A percentile compares a stretch with the other conserved stretches of the same genome.
phyloP scores from a whole-genome alignment of 2,797 vertebrate genomes.

The Harpagifer antarcticus region DNA sequence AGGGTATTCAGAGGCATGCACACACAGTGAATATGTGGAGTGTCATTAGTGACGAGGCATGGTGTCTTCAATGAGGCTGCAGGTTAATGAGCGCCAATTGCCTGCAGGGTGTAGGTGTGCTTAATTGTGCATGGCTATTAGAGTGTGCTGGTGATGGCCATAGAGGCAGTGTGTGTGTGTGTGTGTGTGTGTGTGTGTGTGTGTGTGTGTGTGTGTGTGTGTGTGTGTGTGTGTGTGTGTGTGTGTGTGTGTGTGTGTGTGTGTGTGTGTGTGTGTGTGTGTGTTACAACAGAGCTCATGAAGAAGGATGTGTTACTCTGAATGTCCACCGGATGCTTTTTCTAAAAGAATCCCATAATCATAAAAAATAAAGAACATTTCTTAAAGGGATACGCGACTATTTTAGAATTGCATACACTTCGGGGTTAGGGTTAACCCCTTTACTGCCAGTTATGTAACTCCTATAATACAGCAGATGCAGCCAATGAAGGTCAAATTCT shows the following conservation, averaged over 20 bases:
- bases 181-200: conserved; percentile 5
- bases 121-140: conserved; percentile 81
- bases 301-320: neutral
- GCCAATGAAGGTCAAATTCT: neutral
- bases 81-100: conserved; percentile 82
- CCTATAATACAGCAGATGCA: neutral
- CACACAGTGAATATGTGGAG: conserved; percentile 40
- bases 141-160: conserved; percentile 59
- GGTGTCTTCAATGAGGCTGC: conserved; percentile 66
- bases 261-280: neutral
- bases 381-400: too few relatives aligned
- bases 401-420: too few relatives aligned
- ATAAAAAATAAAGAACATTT: neutral
- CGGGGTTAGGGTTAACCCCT: too few relatives aligned
- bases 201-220: conserved; percentile 13
- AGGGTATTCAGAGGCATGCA: conserved; percentile 49
- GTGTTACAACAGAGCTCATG: conserved; percentile 6
- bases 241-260: conserved; percentile 16
- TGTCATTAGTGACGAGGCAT: conserved; percentile 72
- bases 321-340: conserved; percentile 18
- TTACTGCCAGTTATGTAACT: neutral
- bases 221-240: neutral
- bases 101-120: conserved; percentile 75
- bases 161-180: conserved; percentile 3
- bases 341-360: conserved; percentile 3